Conservation (phyloP, 1,140 invertebrate genomes). For the Heliothis subflexa region DNA sequence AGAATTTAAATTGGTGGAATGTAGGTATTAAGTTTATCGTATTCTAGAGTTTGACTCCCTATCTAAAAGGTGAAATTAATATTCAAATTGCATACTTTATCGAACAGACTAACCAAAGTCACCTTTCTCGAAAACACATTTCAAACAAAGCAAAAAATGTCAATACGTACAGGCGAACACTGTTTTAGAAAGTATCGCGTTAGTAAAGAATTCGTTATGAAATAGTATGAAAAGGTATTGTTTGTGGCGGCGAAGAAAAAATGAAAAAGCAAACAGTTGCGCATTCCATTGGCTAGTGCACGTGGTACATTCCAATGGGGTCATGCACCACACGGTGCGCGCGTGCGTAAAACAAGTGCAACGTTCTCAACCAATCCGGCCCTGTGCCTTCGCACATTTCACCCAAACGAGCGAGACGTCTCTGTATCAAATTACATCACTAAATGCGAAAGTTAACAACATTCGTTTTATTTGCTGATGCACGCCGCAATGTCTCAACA, state of each 20-base stretch:
- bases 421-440: conserved; percentile 43
- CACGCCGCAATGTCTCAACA: conserved; percentile 10
- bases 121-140: conserved; percentile 30
- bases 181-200: conserved; percentile 71
- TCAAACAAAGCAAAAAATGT: conserved; percentile 57
- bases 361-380: conserved; percentile 49
- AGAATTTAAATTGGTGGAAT: conserved; percentile 27
- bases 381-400: conserved; percentile 52
- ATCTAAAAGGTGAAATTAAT: conserved; percentile 11
- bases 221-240: conserved; percentile 78
- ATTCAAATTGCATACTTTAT: conserved; percentile 20
- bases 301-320: conserved; percentile 83
- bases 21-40: conserved; percentile 26
- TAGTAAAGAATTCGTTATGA: conserved; percentile 72
- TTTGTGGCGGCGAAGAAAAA: conserved; percentile 75
- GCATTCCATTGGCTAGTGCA: conserved; percentile 82
- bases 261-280: conserved; percentile 83
- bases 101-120: conserved; percentile 9
- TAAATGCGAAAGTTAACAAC: conserved; percentile 32
- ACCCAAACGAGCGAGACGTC: conserved; percentile 29
- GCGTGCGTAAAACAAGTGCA: conserved; percentile 77
- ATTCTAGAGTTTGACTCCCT: conserved; percentile 5
- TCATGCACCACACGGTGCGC: conserved; percentile 80
- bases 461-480: neutral
- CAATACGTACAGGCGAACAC: conserved; percentile 59